phyloP scores from a whole-genome alignment of 2,113 vertebrate genomes.

The Zosterops hypoxanthus region DNA sequence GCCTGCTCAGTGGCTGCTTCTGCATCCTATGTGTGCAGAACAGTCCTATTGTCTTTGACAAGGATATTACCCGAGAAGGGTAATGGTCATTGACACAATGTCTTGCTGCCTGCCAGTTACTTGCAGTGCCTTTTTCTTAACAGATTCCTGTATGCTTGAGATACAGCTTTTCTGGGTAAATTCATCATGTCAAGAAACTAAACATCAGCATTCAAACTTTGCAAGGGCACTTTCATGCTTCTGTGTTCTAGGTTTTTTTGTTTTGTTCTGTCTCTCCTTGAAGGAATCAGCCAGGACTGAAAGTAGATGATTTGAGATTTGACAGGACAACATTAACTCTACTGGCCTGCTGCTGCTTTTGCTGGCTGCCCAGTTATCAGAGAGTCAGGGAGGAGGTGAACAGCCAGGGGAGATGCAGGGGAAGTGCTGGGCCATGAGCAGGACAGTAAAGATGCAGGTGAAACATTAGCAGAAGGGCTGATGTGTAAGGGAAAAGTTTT shows the following conservation, averaged over 20 bases:
- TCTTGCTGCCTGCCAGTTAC: background rate
- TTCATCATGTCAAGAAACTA: background rate
- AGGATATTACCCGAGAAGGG: background rate
- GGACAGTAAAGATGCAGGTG: background rate
- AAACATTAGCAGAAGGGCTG: background rate
- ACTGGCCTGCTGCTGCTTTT: background rate
- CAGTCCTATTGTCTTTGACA: background rate
- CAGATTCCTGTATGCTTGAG: background rate
- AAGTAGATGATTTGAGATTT: background rate
- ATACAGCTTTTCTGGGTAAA: background rate
- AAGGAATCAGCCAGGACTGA: background rate
- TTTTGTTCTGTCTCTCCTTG: background rate
- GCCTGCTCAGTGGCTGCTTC: background rate
- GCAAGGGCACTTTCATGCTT: background rate
- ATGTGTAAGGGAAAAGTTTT: background rate
- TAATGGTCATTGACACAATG: background rate
- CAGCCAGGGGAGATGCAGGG: fast-evolving
- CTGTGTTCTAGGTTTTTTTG: background rate
- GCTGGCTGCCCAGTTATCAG: background rate
- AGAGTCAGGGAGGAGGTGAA: background rate
- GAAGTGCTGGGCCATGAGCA: fast-evolving
- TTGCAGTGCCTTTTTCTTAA: background rate
- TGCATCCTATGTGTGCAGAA: background rate
- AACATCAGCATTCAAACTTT: background rate
- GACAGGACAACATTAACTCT: background rate